Evolutionary conservation across 2,797 vertebrate species (phyloP).

Genomic region (Tachyglossus aculeatus): DNA sequence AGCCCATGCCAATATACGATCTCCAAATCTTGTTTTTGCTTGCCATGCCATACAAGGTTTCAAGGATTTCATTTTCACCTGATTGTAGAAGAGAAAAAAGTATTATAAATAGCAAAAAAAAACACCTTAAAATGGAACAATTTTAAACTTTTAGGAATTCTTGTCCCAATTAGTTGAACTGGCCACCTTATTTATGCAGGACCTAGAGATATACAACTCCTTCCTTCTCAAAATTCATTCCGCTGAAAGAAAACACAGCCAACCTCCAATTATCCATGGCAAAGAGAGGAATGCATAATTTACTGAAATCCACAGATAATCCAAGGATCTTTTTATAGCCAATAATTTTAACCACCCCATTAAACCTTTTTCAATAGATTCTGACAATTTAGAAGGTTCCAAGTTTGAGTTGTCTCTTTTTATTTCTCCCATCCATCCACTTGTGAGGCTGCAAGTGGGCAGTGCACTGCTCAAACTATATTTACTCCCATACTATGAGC

Average conservation of each 20-base stretch:
- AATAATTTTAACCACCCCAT: neutral
- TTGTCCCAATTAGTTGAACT: neutral
- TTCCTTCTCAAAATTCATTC: neutral
- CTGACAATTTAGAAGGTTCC: too few relatives aligned
- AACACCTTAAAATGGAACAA: neutral
- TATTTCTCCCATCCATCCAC: too few relatives aligned
- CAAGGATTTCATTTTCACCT: slow-evolving; percentile 97
- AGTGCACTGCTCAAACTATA: too few relatives aligned
- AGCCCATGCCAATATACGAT: slow-evolving; percentile 98
- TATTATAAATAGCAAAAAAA: slow-evolving; percentile 32
- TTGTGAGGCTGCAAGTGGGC: too few relatives aligned
- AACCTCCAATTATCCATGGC: neutral
- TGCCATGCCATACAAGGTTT: slow-evolving; percentile 86
- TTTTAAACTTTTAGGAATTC: neutral
- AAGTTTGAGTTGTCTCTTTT: too few relatives aligned
- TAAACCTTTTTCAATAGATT: too few relatives aligned
- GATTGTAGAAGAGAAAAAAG: slow-evolving; percentile 52
- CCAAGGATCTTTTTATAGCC: neutral
- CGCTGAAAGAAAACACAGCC: neutral
- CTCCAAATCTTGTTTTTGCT: slow-evolving; percentile 93
- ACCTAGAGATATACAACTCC: neutral
- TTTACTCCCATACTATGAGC: too few relatives aligned
- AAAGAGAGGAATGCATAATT: neutral
- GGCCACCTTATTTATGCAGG: neutral
- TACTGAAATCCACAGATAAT: neutral